Conservation (phyloP, 2,888 invertebrate species). For the Anarsia innoxiella region DNA sequence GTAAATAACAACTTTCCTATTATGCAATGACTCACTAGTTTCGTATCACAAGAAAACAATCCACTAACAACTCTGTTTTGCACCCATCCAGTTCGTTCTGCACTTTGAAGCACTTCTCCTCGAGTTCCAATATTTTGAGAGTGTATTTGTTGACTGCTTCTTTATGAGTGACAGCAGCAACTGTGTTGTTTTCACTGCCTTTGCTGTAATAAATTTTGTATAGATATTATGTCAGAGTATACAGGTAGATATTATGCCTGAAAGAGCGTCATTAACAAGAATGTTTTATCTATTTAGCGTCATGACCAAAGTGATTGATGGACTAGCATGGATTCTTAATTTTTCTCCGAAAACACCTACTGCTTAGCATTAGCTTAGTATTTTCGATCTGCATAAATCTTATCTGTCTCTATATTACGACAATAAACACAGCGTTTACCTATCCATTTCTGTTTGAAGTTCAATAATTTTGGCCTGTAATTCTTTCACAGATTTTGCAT, state of each 20-base stretch:
- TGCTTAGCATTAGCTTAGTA: no score
- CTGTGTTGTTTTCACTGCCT: constrained; percentile 31
- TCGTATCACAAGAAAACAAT: constrained; percentile 27
- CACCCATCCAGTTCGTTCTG: constrained; percentile 58
- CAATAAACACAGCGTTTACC: no score
- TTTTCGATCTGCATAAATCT: no score
- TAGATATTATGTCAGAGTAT: no score
- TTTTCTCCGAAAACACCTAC: no score
- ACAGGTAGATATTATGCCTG: no score
- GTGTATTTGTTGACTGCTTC: constrained; percentile 55
- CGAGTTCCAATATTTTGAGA: constrained; percentile 49
- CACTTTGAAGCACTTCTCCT: constrained; percentile 57
- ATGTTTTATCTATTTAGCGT: constrained; percentile 1
- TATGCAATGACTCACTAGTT: no score
- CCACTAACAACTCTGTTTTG: constrained; percentile 69
- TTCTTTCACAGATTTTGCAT: constrained; percentile 43
- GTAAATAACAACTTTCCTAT: constrained; percentile 20
- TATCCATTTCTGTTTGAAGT: constrained; percentile 47
- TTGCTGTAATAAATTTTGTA: constrained; percentile 49
- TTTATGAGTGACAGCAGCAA: constrained; percentile 39
- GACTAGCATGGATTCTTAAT: no score
- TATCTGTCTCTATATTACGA: no score
- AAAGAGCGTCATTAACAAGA: not conserved
- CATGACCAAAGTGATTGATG: constrained; percentile 8
- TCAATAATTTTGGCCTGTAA: constrained; percentile 45